Base-by-base conservation (phyloP, 2,888 invertebrate genomes). In the Drosophila monieri region DNA sequence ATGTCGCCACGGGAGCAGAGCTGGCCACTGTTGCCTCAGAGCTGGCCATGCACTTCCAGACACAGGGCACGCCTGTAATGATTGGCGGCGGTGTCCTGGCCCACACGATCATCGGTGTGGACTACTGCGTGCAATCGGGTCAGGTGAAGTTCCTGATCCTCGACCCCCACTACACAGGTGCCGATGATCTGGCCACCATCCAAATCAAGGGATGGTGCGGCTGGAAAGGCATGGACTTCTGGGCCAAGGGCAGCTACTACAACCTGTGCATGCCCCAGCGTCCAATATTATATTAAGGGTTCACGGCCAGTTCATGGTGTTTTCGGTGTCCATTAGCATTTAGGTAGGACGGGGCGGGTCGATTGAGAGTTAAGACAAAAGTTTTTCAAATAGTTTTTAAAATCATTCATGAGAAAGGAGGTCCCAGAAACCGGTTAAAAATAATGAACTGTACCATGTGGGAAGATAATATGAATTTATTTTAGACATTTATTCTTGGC, bases 11-110 rank as follows among this genome's bases (percentile, higher is more conserved):
- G 18, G 99, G 99, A 8, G 93, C 94, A 32, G 98, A 99, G 84
- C 92, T 99, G 91, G 93, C 94, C 6, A 93, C 93, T 30, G 94
- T 96, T 88, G 97, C 95, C 6, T 94, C 96, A 25, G 97, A 98
- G 88, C 92, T 99, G 72, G 93, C 95, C 2, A 93, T 95, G 89
- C 99, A 99, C 93, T 99, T 99, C 90, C 94, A 96, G 81, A 95
- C 94, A 46, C 95, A 98, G 87, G 99, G 99, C 53, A 97, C 97
- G 27, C 99, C 99, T 21, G 94, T 99, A 64, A 99, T 99, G 99
- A 99, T 99, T 83, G 99, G 99, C 95, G 99, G 99, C 21, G 99
- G 99, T 74, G 97, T 98, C 37, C 92, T 99, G 83, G 99, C 99
- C 1, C 99, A 99, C 90, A 99, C 99, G 46, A 99, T 99, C 78